phyloP scores from a whole-genome alignment of 2,797 vertebrate species.

The Scarus forsteni region DNA sequence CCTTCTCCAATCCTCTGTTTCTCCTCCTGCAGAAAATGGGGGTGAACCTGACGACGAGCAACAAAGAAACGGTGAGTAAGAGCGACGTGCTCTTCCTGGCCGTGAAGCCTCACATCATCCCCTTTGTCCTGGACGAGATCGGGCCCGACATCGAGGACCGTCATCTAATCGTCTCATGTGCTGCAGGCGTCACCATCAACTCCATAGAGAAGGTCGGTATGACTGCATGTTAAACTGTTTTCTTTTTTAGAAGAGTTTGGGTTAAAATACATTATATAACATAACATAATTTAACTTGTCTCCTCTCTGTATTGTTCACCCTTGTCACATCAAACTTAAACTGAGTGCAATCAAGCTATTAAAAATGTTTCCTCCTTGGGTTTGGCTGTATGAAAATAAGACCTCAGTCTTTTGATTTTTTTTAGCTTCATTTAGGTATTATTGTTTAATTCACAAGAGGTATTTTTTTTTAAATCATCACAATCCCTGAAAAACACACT shows the following conservation, averaged over 20 bases:
- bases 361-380: not conserved
- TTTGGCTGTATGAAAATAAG: no score
- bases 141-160: conserved; percentile 91
- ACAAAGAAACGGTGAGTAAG: conserved; percentile 91
- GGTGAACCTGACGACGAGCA: conserved; percentile 92
- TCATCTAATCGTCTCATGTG: conserved; percentile 95
- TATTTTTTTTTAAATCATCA: no score
- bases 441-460: no score
- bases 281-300: no score
- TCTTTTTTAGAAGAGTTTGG: no score
- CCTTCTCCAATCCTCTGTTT: not conserved
- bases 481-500: no score
- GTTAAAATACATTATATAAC: no score
- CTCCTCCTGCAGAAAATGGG: conserved; percentile 87
- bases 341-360: not conserved
- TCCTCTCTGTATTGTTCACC: no score
- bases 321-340: no score
- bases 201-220: conserved; percentile 93
- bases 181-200: conserved; percentile 94
- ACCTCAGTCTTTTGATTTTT: no score
- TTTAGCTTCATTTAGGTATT: no score
- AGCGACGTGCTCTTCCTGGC: conserved; percentile 95
- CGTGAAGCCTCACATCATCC: conserved; percentile 96
- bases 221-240: no score
- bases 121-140: conserved; percentile 95